phyloP scores from a whole-genome alignment of 2,888 invertebrate genomes.

The Drosophila neonasuta region DNA sequence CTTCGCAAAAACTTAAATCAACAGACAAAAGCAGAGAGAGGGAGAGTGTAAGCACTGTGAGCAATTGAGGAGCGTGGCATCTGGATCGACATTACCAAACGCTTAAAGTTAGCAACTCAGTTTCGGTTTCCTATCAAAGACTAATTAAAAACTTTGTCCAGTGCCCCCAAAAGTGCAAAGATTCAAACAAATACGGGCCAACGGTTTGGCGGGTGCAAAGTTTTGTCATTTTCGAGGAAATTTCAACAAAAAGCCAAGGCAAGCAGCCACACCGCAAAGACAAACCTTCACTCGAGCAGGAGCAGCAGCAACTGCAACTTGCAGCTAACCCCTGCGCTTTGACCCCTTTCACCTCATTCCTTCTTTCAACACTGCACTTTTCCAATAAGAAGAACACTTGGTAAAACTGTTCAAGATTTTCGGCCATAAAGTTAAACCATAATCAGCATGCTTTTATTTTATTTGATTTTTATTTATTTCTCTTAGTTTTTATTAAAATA shows the following conservation, averaged over 20 bases:
- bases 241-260: conserved; percentile 63
- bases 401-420: conserved; percentile 1
- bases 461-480: background rate
- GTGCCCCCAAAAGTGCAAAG: conserved; percentile 61
- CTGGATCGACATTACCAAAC: conserved; percentile 52
- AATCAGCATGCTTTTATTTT: conserved; percentile 14
- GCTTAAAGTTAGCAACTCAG: conserved; percentile 61
- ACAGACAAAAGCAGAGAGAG: conserved; percentile 25
- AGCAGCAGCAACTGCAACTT: conserved; percentile 14
- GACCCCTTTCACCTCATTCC: too few species aligned
- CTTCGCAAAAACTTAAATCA: conserved; percentile 37
- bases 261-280: conserved; percentile 29
- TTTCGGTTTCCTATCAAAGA: conserved; percentile 75
- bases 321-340: background rate
- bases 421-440: conserved; percentile 8
- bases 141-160: conserved; percentile 75
- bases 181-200: conserved; percentile 42
- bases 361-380: background rate
- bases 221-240: conserved; percentile 72
- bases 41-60: background rate
- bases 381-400: conserved; percentile 5
- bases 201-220: conserved; percentile 47
- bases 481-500: background rate
- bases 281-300: conserved; percentile 4
- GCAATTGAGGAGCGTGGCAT: conserved; percentile 8